Conservation (phyloP, 2,888 invertebrate species). For the Ptychoptera contaminata region DNA sequence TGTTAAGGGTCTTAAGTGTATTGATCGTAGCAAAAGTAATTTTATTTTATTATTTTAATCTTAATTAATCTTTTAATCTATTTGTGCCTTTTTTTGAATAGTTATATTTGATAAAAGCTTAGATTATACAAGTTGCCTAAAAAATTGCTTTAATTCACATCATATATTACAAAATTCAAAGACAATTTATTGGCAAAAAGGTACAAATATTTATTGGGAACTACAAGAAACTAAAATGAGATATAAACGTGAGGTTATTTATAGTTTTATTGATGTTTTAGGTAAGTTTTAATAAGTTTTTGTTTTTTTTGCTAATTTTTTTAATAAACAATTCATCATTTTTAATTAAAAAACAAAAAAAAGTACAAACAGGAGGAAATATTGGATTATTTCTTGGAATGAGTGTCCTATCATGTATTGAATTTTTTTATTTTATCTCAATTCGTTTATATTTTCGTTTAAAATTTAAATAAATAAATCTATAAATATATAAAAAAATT, state of each 20-base stretch:
- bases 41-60: background rate
- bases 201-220: conserved; percentile 19
- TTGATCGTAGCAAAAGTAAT: conserved; percentile 16
- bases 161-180: conserved; percentile 8
- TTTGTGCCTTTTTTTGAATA: conserved; percentile 2
- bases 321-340: too few species aligned
- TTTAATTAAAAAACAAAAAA: too few species aligned
- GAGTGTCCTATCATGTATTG: too few species aligned
- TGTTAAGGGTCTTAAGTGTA: conserved; percentile 17
- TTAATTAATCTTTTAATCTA: background rate
- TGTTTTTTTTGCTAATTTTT: too few species aligned
- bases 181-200: conserved; percentile 15
- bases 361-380: too few species aligned
- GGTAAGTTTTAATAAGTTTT: conserved; percentile 14
- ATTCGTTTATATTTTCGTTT: too few species aligned
- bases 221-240: conserved; percentile 18
- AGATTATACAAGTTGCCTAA: conserved; percentile 8
- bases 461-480: too few species aligned
- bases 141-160: conserved; percentile 11
- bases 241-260: conserved; percentile 19
- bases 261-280: conserved; percentile 19
- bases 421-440: too few species aligned
- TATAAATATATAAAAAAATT: too few species aligned
- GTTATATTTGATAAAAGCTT: conserved; percentile 5
- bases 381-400: too few species aligned